Percentiles rank a stretch among this genome's conserved stretches.
Conservation (phyloP, 2,888 invertebrate genomes). For the Meloe dianella region DNA sequence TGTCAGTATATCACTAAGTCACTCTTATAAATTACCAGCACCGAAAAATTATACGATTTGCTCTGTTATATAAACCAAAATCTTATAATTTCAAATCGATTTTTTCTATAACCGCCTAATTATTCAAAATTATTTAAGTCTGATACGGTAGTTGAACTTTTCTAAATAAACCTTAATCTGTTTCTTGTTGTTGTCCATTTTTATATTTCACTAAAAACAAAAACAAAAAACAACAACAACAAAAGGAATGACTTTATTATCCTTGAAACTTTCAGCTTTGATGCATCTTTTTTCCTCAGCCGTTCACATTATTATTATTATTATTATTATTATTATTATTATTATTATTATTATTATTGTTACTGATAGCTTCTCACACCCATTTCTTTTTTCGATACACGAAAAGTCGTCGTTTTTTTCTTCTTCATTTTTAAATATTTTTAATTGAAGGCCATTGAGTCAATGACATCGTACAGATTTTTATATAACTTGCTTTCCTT, state of each 20-base stretch:
- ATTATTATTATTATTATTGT: too few relatives aligned
- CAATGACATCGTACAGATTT: slow-evolving; percentile 38
- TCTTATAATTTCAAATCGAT: not conserved
- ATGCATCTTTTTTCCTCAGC: not conserved
- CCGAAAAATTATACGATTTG: not conserved
- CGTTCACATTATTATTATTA: not conserved
- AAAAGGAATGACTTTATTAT: not conserved
- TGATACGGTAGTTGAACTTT: not conserved
- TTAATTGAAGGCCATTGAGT: slow-evolving; percentile 44
- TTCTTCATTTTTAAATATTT: slow-evolving; percentile 5
- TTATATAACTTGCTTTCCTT: slow-evolving; percentile 28
- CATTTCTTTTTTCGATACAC: not conserved
- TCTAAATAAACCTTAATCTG: not conserved
- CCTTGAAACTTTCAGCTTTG: not conserved
- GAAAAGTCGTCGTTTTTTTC: slow-evolving; percentile 7
- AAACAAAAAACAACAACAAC: too few relatives aligned
- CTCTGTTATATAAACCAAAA: not conserved
- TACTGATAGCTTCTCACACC: slow-evolving; percentile 11
- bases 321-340: slow-evolving; percentile 4
- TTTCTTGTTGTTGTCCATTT: not conserved
- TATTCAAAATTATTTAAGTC: not conserved
- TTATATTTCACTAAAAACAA: not conserved
- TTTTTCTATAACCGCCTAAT: not conserved
- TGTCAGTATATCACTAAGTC: not conserved
- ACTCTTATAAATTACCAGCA: too few relatives aligned